phyloP scores from a whole-genome alignment of 35 echinoderm and acorn worm species.

The Heliocidaris tuberculata region DNA sequence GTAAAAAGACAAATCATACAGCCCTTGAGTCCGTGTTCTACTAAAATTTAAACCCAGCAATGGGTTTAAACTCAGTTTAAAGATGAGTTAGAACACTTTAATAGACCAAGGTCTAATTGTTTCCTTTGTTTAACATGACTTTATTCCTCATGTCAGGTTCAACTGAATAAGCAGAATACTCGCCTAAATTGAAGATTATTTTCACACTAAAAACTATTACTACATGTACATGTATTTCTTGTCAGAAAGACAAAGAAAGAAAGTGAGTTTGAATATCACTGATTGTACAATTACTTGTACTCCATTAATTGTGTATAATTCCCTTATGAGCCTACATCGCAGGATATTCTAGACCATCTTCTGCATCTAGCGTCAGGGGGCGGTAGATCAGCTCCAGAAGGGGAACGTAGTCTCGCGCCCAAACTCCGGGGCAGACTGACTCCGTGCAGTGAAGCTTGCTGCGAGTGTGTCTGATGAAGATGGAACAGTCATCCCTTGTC shows the following conservation, averaged over 20 bases:
- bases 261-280: background rate
- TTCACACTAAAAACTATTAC: background rate
- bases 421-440: background rate
- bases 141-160: no score
- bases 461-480: background rate
- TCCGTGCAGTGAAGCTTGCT: background rate
- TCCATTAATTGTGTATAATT: background rate
- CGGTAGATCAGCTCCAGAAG: background rate
- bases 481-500: background rate
- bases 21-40: no score
- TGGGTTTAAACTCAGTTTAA: no score
- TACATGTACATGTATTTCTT: background rate
- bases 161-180: no score
- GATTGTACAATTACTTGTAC: background rate
- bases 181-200: background rate
- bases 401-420: background rate
- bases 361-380: background rate
- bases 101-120: no score
- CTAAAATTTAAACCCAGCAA: no score
- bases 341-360: background rate
- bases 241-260: background rate
- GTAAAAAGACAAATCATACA: background rate
- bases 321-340: background rate
- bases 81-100: no score
- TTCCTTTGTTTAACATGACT: no score